A percentile compares a stretch with the other conserved stretches of the same genome.
Conservation (phyloP, 92 coral and sea anemone genomes). For the Plumapathes pennacea region DNA sequence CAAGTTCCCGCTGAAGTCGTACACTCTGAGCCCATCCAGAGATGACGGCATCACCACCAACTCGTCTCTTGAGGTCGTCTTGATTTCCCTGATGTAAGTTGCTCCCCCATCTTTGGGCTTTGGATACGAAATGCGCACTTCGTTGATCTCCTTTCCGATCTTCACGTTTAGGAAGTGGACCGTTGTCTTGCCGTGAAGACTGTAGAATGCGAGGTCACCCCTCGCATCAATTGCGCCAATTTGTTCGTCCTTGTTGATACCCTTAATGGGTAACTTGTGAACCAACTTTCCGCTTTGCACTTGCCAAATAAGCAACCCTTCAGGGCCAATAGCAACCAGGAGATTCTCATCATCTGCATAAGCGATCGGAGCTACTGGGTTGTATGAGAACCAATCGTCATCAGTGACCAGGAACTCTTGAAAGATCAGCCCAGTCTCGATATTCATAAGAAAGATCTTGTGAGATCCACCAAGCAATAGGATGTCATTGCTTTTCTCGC, state of each 20-base stretch:
- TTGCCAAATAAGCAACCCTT: slow-evolving; percentile 73
- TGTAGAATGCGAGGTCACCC: slow-evolving; percentile 60
- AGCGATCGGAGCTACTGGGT: slow-evolving; percentile 61
- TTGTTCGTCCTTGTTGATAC: slow-evolving; percentile 54
- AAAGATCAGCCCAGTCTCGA: slow-evolving; percentile 73
- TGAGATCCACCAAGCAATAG: slow-evolving; percentile 82
- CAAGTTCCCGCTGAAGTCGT: slow-evolving; percentile 70
- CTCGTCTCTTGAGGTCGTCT: slow-evolving; percentile 56
- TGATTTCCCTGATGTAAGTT: slow-evolving; percentile 56
- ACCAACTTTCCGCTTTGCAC: slow-evolving; percentile 58
- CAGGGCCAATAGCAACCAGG: slow-evolving; percentile 71
- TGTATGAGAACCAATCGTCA: slow-evolving; percentile 76
- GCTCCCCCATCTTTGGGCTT: slow-evolving; percentile 30
- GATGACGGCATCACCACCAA: slow-evolving; percentile 77
- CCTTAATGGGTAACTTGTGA: slow-evolving; percentile 68
- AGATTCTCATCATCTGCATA: slow-evolving; percentile 77
- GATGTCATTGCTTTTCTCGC: slow-evolving; percentile 48
- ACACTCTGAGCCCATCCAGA: slow-evolving; percentile 61
- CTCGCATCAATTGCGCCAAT: slow-evolving; percentile 77
- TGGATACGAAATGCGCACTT: slow-evolving; percentile 46
- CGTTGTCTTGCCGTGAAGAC: slow-evolving; percentile 50
- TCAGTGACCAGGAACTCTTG: slow-evolving; percentile 62
- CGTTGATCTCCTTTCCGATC: slow-evolving; percentile 74
- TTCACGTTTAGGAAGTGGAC: slow-evolving; percentile 69
- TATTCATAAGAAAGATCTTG: slow-evolving; percentile 69